Evolutionary conservation across 1,140 invertebrate species (phyloP), one percentile per base, ranked within the genome.

Genomic region (Achatina immaculata): DNA sequence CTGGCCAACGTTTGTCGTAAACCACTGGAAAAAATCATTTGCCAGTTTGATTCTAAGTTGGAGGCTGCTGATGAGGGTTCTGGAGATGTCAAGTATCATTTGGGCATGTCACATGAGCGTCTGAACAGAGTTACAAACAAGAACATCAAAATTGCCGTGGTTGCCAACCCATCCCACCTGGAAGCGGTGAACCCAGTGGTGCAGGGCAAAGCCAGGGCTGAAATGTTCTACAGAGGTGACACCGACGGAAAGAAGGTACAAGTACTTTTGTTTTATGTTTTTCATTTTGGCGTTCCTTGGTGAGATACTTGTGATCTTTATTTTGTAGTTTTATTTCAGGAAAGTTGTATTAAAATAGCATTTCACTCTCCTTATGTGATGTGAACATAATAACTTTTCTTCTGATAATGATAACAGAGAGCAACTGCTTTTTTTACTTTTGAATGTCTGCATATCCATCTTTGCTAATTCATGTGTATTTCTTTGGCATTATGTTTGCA

Each of bases 1-100:
- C 91, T 99, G 83, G 98, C 98, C 24, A 99, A 99, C 90, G 98
- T 99, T 1, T 99, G 98, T 89, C 95, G 98, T 66, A 99, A 99
- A 92, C 98, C 99, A 9, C 93, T 99, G 45, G 96, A 97, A 89
- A 97, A 99, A 90, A 96, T 99, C 88, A 99, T 99, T 89, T 97
- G 97, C 3, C 98, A 99, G 91, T 99, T 99, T 90, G 97, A 97
- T 88, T 97, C 96, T 81, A 90, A 92, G 73, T 93, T 99, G 43
- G 97, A 99, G 93, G 96, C 97, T n/a, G 96, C 96, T 83, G 98
- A 99, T 93, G 98, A 98, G 95, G 98, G 97, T 75, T 99, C 97
- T 82, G 99, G 98, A 88, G 99, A 99, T 93, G 99, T 99, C 0
- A 99, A 99, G 92, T 99, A 99, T 92, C 99, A 99, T 93, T 94